Evolutionary conservation across 2,888 invertebrate genomes (phyloP).

Genomic region (Brenthis daphne): DNA sequence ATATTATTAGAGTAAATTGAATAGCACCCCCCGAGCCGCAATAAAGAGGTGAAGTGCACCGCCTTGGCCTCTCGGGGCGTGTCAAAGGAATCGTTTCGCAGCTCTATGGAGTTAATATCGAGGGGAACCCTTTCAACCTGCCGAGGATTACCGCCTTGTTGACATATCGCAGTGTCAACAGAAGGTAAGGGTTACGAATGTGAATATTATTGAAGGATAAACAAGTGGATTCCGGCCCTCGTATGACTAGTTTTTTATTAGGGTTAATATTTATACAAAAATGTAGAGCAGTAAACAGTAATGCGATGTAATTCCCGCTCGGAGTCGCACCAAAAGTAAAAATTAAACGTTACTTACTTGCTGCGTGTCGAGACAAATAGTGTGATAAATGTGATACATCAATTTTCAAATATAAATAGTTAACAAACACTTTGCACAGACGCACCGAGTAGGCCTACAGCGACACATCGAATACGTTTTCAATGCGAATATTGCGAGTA

Average conservation of each 20-base stretch:
- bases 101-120: constrained; percentile 62
- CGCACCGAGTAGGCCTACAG: constrained; percentile 34
- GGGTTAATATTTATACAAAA: constrained; percentile 7
- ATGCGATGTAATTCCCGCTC: not conserved
- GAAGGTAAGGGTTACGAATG: constrained; percentile 30
- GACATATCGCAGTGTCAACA: constrained; percentile 42
- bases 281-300: not conserved
- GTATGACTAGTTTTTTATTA: not conserved
- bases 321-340: not conserved
- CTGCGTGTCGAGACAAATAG: constrained; percentile 23
- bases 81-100: constrained; percentile 63
- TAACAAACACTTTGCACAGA: constrained; percentile 40
- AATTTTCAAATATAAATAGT: constrained; percentile 18
- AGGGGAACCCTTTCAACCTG: constrained; percentile 47
- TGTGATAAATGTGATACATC: constrained; percentile 28
- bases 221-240: constrained; percentile 3
- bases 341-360: constrained; percentile 39
- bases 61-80: constrained; percentile 47
- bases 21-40: constrained; percentile 39
- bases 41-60: constrained; percentile 43
- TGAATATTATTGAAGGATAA: constrained; percentile 29
- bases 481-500: constrained; percentile 28
- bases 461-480: constrained; percentile 25
- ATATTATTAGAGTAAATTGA: constrained; percentile 45
- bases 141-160: constrained; percentile 42